Evolutionary conservation across 2,113 vertebrate genomes (phyloP).

Genomic region (Dasyornis broadbenti): DNA sequence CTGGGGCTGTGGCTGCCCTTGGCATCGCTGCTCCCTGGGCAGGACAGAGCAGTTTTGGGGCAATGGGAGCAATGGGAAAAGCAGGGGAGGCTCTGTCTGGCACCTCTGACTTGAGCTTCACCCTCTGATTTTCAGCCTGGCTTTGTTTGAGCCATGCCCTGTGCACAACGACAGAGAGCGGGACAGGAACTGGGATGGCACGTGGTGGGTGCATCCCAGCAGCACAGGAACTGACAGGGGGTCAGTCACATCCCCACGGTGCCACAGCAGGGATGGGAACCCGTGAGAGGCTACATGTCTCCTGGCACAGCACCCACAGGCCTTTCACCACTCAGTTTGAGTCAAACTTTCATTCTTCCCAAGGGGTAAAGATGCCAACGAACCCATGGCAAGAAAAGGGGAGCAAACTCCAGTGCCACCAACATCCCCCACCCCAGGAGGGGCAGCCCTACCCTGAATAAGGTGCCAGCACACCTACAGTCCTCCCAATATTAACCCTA

Average conservation of each 20-base stretch:
- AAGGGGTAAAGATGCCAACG: background rate
- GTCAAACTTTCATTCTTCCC: background rate
- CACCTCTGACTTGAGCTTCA: background rate
- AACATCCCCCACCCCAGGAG: background rate
- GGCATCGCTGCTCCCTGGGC: background rate
- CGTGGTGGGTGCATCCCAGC: background rate
- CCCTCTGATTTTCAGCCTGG: background rate
- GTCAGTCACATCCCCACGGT: accelerated
- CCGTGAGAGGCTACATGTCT: accelerated
- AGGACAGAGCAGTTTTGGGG: background rate
- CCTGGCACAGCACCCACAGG: background rate
- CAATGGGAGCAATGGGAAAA: background rate
- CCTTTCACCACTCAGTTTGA: background rate
- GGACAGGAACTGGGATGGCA: background rate
- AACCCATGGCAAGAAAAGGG: background rate
- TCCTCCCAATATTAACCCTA: background rate
- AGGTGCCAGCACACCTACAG: background rate
- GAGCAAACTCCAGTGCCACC: accelerated
- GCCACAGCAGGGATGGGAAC: background rate
- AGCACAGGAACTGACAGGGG: background rate
- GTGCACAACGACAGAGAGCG: accelerated
- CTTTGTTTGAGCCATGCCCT: background rate
- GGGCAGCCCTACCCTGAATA: accelerated
- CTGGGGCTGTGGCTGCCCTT: background rate
- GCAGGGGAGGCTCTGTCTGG: background rate